Base-by-base conservation (phyloP, 2,113 vertebrate genomes). In the Pterophyllum scalare region DNA sequence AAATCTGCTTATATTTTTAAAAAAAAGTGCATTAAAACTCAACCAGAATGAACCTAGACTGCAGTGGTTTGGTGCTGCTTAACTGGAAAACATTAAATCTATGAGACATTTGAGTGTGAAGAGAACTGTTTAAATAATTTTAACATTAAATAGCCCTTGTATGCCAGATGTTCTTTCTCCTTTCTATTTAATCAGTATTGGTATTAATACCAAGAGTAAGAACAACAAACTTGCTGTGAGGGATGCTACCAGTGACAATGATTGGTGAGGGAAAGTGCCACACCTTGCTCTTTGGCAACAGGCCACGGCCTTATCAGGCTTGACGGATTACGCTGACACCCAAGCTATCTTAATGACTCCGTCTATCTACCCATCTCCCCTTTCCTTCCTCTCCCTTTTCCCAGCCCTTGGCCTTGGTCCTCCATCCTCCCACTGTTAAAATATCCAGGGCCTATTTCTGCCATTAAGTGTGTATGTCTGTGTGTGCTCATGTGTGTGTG, bases 331-430 rank as follows among this genome's bases (percentile, higher is more conserved):
- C 94, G 94, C 95, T 95, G 95, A 95, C 94, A 95, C 91, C 86
- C 92, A 94, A 78, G 86, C 95, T 97, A 96, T 95, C 94, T 96
- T 96, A 96, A 96, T 95, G 94, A 89, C 82, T 90, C 89, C 82
- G 88, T 89, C 91, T 94, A 93, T 92, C 95, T 87, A 59, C 91
- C 83, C 92, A 92, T 95, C 94, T 87, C 87, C 89, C 81, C 87
- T 92, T 83, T 91, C 86, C 83, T 91, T 93, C 94, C 90, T 91
- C 92, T 90, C 89, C 81, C 81, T 75, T 88, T 85, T 89, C 92
- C 87, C 87, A 89, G 92, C 90, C 88, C 92, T 93, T 91, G 92
- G 93, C 94, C 93, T 95, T 90, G 87, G 83, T 88, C 86, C 83
- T 87, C 43, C 76, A 80, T 82, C 80, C 94, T 92, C 90, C 89